phyloP scores from a whole-genome alignment of 1,140 invertebrate species.

The Cherax quadricarinatus region DNA sequence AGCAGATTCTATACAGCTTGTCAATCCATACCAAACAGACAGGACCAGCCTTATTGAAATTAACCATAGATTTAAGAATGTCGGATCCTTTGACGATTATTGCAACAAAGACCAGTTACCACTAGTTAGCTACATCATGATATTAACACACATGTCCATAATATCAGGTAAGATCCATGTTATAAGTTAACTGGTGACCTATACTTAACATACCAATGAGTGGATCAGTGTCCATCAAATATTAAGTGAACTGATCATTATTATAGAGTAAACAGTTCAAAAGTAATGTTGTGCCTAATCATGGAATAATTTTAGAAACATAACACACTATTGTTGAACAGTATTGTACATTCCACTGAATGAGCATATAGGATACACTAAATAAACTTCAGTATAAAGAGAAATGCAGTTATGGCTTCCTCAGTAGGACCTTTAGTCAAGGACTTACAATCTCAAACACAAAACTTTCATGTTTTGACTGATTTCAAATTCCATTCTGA shows the following conservation, averaged over 20 bases:
- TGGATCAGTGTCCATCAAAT: slow-evolving; percentile 64
- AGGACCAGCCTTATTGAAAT: slow-evolving; percentile 58
- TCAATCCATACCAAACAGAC: slow-evolving; percentile 49
- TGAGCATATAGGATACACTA: slow-evolving; percentile 55
- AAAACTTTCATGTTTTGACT: neutral
- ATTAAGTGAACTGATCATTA: slow-evolving; percentile 62
- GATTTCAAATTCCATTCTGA: neutral
- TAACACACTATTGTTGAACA: slow-evolving; percentile 68
- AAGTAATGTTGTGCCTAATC: slow-evolving; percentile 69
- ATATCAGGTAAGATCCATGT: slow-evolving; percentile 71
- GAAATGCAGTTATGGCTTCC: neutral
- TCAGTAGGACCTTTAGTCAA: neutral
- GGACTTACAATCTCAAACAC: neutral
- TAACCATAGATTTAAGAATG: slow-evolving; percentile 40
- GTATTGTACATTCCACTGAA: slow-evolving; percentile 70
- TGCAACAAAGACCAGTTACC: slow-evolving; percentile 71
- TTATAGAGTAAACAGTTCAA: slow-evolving; percentile 45
- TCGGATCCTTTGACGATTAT: slow-evolving; percentile 65
- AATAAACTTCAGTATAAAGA: neutral
- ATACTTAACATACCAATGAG: slow-evolving; percentile 67
- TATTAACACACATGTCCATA: slow-evolving; percentile 70
- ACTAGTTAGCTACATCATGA: slow-evolving; percentile 68
- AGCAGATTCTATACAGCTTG: slow-evolving; percentile 49
- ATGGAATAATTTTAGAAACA: slow-evolving; percentile 69
- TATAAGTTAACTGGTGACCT: slow-evolving; percentile 70